These are phyloP conservation scores for Biston stratarius DNA, from an alignment of 2,888 invertebrate genomes.

Conservation along the genomic window DNA sequence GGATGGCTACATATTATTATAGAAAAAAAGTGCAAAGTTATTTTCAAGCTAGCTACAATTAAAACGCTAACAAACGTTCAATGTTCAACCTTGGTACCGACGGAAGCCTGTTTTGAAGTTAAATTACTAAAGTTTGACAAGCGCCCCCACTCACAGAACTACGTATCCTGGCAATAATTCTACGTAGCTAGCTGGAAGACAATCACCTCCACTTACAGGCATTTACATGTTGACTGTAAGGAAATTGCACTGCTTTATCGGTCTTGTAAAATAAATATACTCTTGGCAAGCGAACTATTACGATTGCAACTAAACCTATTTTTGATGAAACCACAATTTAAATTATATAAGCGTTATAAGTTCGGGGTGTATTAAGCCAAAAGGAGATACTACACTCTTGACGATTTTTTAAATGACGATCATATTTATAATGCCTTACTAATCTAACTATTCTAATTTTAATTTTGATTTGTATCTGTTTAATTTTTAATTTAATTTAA, in stretches of 20 bases:
- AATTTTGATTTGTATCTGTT: too few species aligned
- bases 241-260: neutral
- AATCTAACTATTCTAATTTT: too few species aligned
- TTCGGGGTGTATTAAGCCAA: too few species aligned
- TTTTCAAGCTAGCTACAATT: slow-evolving; percentile 63
- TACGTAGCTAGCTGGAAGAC: slow-evolving; percentile 71
- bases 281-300: too few species aligned
- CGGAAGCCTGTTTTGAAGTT: slow-evolving; percentile 82
- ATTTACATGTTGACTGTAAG: slow-evolving; percentile 49
- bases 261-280: neutral
- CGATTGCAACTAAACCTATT: too few species aligned
- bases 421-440: too few species aligned
- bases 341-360: too few species aligned
- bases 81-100: slow-evolving; percentile 61
- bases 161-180: slow-evolving; percentile 76
- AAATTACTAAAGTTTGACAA: slow-evolving; percentile 86
- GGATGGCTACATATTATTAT: too few species aligned
- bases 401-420: too few species aligned
- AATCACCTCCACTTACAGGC: slow-evolving; percentile 60
- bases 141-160: slow-evolving; percentile 77
- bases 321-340: too few species aligned
- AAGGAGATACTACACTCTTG: too few species aligned
- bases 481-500: too few species aligned
- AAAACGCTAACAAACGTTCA: slow-evolving; percentile 67
- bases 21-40: slow-evolving; percentile 50